Evolutionary conservation across 2,113 vertebrate genomes (phyloP).

Genomic region (Arenaria interpres): DNA sequence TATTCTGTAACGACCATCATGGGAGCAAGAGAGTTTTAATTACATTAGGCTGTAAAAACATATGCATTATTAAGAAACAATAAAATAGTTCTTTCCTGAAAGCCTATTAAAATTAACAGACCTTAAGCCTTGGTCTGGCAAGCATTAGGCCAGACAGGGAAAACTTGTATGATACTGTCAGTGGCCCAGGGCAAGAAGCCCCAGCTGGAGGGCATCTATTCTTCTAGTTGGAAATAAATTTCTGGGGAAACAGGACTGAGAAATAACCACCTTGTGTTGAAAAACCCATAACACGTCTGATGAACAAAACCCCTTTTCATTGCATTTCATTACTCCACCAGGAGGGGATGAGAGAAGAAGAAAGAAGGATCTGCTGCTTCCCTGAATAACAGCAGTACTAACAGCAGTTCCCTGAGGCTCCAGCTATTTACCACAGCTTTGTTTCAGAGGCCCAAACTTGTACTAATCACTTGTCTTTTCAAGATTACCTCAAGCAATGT

Average conservation of each 20-base stretch:
- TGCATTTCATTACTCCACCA: background rate
- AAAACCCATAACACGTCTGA: background rate
- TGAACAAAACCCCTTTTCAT: fast-evolving
- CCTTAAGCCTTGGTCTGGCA: background rate
- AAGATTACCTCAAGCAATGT: background rate
- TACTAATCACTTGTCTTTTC: background rate
- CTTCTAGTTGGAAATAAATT: background rate
- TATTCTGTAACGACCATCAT: background rate
- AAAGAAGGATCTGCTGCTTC: background rate
- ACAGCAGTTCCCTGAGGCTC: background rate
- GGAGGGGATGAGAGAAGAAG: background rate
- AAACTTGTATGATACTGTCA: background rate
- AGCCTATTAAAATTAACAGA: background rate
- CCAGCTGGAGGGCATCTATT: background rate
- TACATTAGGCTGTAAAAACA: background rate
- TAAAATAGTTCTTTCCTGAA: background rate
- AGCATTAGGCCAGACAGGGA: background rate
- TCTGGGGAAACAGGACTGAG: background rate
- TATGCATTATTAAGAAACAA: background rate
- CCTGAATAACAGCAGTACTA: fast-evolving
- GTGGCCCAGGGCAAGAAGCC: background rate
- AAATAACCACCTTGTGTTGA: background rate
- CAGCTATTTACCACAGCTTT: background rate
- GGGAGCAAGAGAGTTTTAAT: background rate
- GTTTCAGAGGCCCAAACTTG: background rate